Percentiles rank a stretch among this genome's conserved stretches.
phyloP scores from a whole-genome alignment of 2,797 vertebrate species.

The Tragelaphus oryx region DNA sequence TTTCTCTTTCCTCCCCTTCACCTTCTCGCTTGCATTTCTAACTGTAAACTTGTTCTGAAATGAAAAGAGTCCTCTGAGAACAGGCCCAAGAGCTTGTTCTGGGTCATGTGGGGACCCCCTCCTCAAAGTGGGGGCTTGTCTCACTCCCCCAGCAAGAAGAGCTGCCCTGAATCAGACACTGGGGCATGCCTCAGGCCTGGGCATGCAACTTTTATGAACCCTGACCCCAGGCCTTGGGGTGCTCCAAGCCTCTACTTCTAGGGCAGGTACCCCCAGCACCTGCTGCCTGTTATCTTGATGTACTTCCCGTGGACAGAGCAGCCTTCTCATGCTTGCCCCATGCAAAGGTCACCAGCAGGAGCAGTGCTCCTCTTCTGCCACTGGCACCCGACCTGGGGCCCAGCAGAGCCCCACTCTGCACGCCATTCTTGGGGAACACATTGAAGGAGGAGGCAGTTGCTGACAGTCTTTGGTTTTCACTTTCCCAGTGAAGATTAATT shows the following conservation, averaged over 20 bases:
- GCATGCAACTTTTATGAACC: neutral
- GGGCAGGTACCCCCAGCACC: neutral
- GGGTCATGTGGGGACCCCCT: neutral
- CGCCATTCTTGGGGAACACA: neutral
- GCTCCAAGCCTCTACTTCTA: neutral
- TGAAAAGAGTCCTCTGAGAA: neutral
- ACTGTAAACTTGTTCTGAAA: neutral
- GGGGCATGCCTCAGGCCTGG: too few relatives aligned
- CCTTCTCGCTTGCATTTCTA: neutral
- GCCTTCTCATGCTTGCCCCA: neutral
- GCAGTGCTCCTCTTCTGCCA: neutral
- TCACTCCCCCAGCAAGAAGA: neutral
- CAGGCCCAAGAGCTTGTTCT: neutral
- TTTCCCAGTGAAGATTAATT: neutral
- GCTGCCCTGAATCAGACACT: neutral
- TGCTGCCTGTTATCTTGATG: neutral
- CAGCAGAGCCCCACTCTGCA: neutral
- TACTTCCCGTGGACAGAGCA: neutral
- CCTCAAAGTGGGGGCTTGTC: neutral
- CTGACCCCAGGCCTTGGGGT: neutral
- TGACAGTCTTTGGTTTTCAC: neutral
- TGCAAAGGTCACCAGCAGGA: neutral
- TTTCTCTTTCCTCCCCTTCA: neutral
- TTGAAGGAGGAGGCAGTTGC: rapidly evolving
- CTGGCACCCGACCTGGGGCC: neutral